A percentile compares a stretch with the other conserved stretches of the same genome.
These are phyloP conservation scores for Crypturellus tataupa DNA, from an alignment of 2,797 vertebrate species.

Conservation along the genomic window DNA sequence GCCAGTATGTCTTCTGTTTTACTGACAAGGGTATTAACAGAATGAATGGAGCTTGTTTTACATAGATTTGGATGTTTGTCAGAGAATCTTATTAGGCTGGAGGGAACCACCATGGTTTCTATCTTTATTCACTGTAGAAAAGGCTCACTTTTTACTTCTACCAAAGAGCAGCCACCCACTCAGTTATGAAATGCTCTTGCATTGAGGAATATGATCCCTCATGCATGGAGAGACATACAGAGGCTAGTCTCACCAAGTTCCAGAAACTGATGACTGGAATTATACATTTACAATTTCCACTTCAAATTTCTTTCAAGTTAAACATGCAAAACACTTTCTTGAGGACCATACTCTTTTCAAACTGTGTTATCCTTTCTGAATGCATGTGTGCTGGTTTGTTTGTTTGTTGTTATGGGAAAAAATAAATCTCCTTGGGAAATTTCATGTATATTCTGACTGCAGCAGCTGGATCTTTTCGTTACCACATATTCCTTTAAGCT, in stretches of 20 bases:
- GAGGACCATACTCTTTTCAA: background rate
- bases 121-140: background rate
- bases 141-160: background rate
- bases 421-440: background rate
- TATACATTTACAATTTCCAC: background rate
- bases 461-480: background rate
- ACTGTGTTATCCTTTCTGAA: background rate
- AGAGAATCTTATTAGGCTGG: background rate
- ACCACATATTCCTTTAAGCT: background rate
- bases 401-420: too few relatives aligned
- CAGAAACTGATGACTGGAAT: background rate
- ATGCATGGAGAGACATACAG: background rate
- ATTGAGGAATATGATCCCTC: background rate
- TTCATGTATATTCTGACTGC: background rate
- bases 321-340: background rate
- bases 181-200: background rate
- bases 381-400: fast-evolving
- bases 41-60: background rate
- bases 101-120: background rate
- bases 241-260: background rate
- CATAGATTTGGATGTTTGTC: background rate
- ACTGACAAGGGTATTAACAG: background rate
- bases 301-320: background rate
- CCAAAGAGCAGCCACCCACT: background rate
- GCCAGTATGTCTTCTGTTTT: background rate